phyloP scores from a whole-genome alignment of 2,113 vertebrate genomes.

The Syngnathoides biaculeatus region DNA sequence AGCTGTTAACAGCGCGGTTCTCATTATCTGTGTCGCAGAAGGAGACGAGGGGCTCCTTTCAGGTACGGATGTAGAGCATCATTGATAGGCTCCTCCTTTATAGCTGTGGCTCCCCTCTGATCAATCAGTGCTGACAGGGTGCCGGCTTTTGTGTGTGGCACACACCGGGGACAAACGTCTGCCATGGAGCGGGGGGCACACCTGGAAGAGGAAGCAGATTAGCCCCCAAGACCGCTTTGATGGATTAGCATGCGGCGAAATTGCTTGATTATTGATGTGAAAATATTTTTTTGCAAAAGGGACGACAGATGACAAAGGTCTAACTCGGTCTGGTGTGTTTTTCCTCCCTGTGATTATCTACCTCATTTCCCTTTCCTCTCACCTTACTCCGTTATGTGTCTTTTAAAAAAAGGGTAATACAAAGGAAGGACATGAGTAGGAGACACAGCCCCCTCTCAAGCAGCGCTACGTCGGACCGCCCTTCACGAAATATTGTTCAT shows the following conservation, averaged over 20 bases:
- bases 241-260: conserved; percentile 98
- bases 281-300: conserved; percentile 82
- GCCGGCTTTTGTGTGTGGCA: conserved; percentile 78
- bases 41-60: conserved; percentile 71
- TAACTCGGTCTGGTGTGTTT: conserved; percentile 37
- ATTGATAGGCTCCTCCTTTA: conserved; percentile 79
- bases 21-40: conserved; percentile 79
- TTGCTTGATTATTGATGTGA: conserved; percentile 99
- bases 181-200: conserved; percentile 84
- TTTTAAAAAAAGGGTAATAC: conserved; percentile 72
- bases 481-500: conserved; percentile 85
- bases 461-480: conserved; percentile 72
- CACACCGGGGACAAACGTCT: conserved; percentile 90
- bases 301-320: conserved; percentile 62
- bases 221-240: conserved; percentile 90
- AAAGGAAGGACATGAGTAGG: conserved; percentile 77
- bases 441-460: conserved; percentile 71
- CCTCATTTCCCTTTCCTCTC: conserved; percentile 76
- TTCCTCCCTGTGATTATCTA: conserved; percentile 56
- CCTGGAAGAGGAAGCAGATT: conserved; percentile 93
- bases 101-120: conserved; percentile 80
- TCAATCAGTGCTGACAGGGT: conserved; percentile 93
- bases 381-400: conserved; percentile 75
- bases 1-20: conserved; percentile 71
- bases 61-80: conserved; percentile 75